Conservation (phyloP, 2,888 invertebrate genomes). For the Patella depressa region DNA sequence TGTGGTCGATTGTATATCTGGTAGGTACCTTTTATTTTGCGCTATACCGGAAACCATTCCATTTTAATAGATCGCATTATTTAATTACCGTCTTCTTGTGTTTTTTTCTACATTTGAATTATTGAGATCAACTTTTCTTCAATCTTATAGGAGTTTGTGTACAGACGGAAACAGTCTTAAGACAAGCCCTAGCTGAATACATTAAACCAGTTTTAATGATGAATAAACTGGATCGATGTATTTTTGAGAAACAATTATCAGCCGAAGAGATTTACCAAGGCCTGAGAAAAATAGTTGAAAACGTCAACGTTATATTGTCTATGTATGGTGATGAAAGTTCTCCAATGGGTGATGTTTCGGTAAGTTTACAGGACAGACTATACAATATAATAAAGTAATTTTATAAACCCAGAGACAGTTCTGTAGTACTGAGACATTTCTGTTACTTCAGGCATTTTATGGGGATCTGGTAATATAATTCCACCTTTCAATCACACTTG, state of each 20-base stretch:
- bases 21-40: constrained; percentile 74
- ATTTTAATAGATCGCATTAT: background rate
- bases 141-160: constrained; percentile 93
- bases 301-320: constrained; percentile 99
- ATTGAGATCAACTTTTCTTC: background rate
- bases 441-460: too few relatives aligned
- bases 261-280: constrained; percentile 98
- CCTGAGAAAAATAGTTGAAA: constrained; percentile 99
- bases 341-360: constrained; percentile 98
- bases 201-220: constrained; percentile 99
- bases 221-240: constrained; percentile 99
- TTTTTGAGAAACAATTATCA: constrained; percentile 95
- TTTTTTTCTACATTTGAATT: background rate
- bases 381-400: background rate
- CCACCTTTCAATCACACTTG: too few relatives aligned
- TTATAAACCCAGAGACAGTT: too few relatives aligned
- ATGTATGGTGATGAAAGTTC: constrained; percentile 97
- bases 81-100: background rate
- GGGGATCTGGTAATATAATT: too few relatives aligned
- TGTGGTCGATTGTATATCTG: constrained; percentile 99
- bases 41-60: background rate
- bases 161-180: constrained; percentile 98
- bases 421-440: too few relatives aligned
- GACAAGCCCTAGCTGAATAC: constrained; percentile 99
- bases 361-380: constrained; percentile 71